Base-by-base conservation (phyloP, 2,113 vertebrate genomes). In the Hystrix cristata region DNA sequence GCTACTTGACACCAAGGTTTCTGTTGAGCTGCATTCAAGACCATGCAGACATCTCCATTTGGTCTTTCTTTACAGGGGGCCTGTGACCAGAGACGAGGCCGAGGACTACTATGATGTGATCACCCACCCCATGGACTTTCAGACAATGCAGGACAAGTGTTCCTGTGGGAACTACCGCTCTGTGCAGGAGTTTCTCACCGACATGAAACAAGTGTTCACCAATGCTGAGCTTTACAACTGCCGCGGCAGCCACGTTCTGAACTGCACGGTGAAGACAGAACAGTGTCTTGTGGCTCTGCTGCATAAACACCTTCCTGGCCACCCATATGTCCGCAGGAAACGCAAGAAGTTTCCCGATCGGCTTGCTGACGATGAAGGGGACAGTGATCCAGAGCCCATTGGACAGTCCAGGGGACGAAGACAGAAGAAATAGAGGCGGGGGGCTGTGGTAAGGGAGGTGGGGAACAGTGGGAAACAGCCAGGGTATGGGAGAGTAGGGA, bases 161-260 rank as follows among this genome's bases (percentile, higher is more conserved):
- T 98, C 98, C 16, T 99, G 99, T 8, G 98, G 99, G 71, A 97
- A 85, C 67, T 99, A 99, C 97, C 99, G 99, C 65, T 99, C 99
- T 0, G 98, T 99, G 74, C 99, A 99, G 67, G 99, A 99, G 94
- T 99, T 99, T 97, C 97, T 99, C 27, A 98, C 99, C 0, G 99
- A 99, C 98, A 93, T 99, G 87, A 99, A 99, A 96, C 98, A 99
- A 72, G 99, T 99, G 95, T 99, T 99, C 97, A 98, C 99, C 98
- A 99, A 99, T 0, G 99, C 99, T 0, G 99, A 99, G 98, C 98
- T 99, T 96, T 99, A 99, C 98, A 99, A 99, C 98, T 99, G 99
- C 98, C 99, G 99, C 0, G 99, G 99, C 98, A 99, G 99, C 98
- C 99, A 99, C 0, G 99, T 99, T 87, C 99, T 99, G 43, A 98